These are phyloP conservation scores for Oriolus oriolus DNA, from an alignment of 2,113 vertebrate species.

Conservation along the genomic window DNA sequence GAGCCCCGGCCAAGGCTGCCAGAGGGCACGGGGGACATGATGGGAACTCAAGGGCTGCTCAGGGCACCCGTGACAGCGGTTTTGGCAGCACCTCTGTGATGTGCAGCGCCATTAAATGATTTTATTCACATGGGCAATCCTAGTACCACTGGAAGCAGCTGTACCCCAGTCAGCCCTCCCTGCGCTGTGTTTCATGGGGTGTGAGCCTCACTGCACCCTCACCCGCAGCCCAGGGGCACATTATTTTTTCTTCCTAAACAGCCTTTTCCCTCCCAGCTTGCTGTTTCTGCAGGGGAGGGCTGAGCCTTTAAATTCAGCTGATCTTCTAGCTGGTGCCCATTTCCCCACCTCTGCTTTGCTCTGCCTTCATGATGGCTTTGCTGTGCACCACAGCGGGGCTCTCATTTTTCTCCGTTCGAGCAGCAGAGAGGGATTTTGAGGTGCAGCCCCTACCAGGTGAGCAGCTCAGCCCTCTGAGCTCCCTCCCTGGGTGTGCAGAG, in stretches of 20 bases:
- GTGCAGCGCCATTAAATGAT: not conserved
- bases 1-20: not conserved
- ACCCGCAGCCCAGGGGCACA: not conserved
- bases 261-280: not conserved
- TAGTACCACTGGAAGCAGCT: not conserved
- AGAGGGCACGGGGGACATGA: not conserved
- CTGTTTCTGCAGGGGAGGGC: not conserved
- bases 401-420: not conserved
- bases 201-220: accelerated
- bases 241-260: not conserved
- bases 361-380: not conserved
- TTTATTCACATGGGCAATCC: not conserved
- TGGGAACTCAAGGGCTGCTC: not conserved
- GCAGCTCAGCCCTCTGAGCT: not conserved
- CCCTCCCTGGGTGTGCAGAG: not conserved
- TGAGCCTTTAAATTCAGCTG: not conserved
- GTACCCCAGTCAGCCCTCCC: not conserved
- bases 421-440: not conserved
- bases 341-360: not conserved
- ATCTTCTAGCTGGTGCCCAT: not conserved
- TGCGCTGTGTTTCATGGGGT: not conserved
- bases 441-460: not conserved
- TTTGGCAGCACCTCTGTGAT: not conserved
- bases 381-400: not conserved
- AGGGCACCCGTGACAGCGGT: accelerated